Evolutionary conservation across 2,113 vertebrate genomes (phyloP).

Genomic region (Edolisoma coerulescens): DNA sequence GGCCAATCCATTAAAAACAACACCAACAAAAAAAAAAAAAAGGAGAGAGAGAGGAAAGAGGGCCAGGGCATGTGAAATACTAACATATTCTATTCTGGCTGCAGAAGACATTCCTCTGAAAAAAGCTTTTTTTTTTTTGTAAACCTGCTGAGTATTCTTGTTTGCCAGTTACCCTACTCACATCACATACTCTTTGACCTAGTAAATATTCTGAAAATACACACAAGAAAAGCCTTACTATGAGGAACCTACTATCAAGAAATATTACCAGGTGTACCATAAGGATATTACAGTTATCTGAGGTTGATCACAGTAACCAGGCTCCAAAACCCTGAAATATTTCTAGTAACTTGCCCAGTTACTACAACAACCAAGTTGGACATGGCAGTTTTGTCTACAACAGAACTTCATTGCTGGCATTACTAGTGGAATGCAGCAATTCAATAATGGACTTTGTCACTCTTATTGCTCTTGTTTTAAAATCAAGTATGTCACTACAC

Average conservation of each 20-base stretch:
- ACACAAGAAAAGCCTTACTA: not conserved
- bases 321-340: not conserved
- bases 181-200: not conserved
- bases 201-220: not conserved
- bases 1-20: not conserved
- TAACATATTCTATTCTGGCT: not conserved
- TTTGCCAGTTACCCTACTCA: not conserved
- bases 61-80: not conserved
- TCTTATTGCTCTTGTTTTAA: not conserved
- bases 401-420: not conserved
- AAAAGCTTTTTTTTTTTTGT: not conserved
- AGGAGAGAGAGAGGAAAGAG: not conserved
- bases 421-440: not conserved
- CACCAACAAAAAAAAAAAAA: not conserved
- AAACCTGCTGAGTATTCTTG: not conserved
- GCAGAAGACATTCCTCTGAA: not conserved
- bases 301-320: not conserved
- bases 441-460: not conserved
- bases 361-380: not conserved
- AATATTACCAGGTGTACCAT: not conserved
- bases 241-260: not conserved
- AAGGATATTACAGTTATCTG: not conserved
- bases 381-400: not conserved
- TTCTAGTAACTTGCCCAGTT: not conserved
- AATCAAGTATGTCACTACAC: not conserved